Percentiles rank a stretch among this genome's conserved stretches.
Conservation (phyloP, 2,113 vertebrate species). For the Chaetorhynchus papuensis region DNA sequence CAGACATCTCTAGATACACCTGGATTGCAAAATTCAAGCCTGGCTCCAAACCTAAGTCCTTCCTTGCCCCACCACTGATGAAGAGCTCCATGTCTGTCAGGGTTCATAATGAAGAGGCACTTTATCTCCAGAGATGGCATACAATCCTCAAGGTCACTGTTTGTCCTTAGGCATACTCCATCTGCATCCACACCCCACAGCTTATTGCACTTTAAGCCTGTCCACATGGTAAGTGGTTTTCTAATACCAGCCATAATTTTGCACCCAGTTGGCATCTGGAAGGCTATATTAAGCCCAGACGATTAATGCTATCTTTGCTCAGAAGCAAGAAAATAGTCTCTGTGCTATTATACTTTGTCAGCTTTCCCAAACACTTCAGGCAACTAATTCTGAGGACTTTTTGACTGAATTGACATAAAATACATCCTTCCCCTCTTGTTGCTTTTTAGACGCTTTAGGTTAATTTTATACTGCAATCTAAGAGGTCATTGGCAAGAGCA, state of each 20-base stretch:
- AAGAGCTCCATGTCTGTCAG: not conserved
- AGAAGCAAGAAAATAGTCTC: conserved; percentile 57
- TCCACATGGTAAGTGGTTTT: conserved; percentile 51
- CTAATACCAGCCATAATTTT: conserved; percentile 61
- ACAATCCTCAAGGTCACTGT: conserved; percentile 36
- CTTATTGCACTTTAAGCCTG: conserved; percentile 46
- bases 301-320: conserved; percentile 56
- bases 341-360: conserved; percentile 43
- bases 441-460: conserved; percentile 25
- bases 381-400: conserved; percentile 54
- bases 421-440: conserved; percentile 45
- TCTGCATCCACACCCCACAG: conserved; percentile 42
- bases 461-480: conserved; percentile 35
- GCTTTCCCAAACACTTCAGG: conserved; percentile 61
- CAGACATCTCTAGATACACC: not conserved
- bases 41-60: not conserved
- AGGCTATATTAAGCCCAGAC: conserved; percentile 61
- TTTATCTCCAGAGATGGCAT: not conserved
- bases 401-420: conserved; percentile 57
- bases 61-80: not conserved
- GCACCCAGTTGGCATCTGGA: conserved; percentile 57
- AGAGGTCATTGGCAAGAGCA: conserved; percentile 29
- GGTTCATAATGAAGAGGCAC: not conserved
- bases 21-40: not conserved
- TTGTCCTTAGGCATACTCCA: conserved; percentile 12